Percentiles rank a stretch among this genome's conserved stretches.
These are phyloP conservation scores for Cistogaster globosa DNA, from an alignment of 2,888 invertebrate species.

Conservation along the genomic window DNA sequence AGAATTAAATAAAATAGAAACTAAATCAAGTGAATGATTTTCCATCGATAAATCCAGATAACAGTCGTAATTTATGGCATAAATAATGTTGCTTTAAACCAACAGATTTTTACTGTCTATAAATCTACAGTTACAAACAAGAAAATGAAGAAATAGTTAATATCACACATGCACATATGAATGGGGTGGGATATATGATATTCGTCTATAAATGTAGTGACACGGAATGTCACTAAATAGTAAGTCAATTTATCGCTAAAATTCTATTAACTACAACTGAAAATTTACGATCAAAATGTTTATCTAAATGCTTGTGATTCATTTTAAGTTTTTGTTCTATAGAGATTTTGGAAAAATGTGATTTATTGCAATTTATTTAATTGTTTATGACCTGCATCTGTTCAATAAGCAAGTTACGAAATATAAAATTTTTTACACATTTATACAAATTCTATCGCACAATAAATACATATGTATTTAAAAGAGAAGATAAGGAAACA, in stretches of 20 bases:
- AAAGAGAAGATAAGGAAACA: no score
- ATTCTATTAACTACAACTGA: constrained; percentile 66
- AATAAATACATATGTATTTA: no score
- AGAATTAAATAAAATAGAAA: constrained; percentile 64
- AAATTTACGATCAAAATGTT: constrained; percentile 55
- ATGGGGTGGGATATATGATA: neutral
- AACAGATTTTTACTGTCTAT: constrained; percentile 65
- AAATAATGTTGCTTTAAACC: constrained; percentile 66
- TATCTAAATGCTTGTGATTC: constrained; percentile 14
- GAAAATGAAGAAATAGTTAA: neutral
- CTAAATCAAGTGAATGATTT: constrained; percentile 73
- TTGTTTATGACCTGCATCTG: constrained; percentile 65
- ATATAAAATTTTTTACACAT: neutral
- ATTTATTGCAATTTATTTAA: constrained; percentile 64
- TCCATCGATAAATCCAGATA: constrained; percentile 73
- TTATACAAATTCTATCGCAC: no score
- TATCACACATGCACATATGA: neutral
- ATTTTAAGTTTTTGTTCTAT: constrained; percentile 31
- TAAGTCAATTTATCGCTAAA: constrained; percentile 69
- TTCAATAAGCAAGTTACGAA: constrained; percentile 32
- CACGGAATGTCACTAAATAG: constrained; percentile 68
- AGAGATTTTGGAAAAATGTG: constrained; percentile 52
- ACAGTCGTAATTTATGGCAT: constrained; percentile 72
- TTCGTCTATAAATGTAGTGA: constrained; percentile 59
- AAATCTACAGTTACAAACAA: constrained; percentile 36